Evolutionary conservation across 2,888 invertebrate genomes (phyloP).

Genomic region (Notodonta ziczac): DNA sequence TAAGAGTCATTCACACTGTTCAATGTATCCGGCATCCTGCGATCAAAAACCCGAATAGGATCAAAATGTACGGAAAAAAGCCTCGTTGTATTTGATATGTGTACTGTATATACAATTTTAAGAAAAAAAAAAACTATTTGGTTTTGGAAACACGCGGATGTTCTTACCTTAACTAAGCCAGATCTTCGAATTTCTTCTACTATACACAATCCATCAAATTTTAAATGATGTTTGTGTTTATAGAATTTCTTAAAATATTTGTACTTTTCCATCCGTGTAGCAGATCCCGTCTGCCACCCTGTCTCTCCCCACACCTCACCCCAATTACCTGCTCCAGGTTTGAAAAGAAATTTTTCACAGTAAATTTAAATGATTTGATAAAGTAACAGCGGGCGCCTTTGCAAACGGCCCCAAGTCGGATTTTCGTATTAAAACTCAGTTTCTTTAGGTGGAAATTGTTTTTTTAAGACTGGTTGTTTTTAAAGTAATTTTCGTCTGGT

Average conservation of each 20-base stretch:
- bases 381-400: constrained; percentile 39
- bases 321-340: constrained; percentile 49
- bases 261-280: constrained; percentile 10
- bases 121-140: no score
- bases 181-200: no score
- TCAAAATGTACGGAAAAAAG: no score
- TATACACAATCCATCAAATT: no score
- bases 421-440: constrained; percentile 10
- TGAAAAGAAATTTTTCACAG: constrained; percentile 53
- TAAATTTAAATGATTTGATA: constrained; percentile 58
- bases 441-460: background rate
- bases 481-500: background rate
- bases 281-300: constrained; percentile 1
- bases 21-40: no score
- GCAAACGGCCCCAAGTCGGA: constrained; percentile 15
- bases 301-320: constrained; percentile 13
- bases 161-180: no score
- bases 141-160: no score
- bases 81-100: no score
- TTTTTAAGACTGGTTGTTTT: background rate
- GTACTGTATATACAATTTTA: no score
- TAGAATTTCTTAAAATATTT: background rate
- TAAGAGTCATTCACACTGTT: no score
- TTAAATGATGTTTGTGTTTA: no score
- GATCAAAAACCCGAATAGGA: no score